A percentile compares a stretch with the other conserved stretches of the same genome.
These are phyloP conservation scores for Lepidochrysops patricia DNA, from an alignment of 2,888 invertebrate genomes.

Conservation along the genomic window DNA sequence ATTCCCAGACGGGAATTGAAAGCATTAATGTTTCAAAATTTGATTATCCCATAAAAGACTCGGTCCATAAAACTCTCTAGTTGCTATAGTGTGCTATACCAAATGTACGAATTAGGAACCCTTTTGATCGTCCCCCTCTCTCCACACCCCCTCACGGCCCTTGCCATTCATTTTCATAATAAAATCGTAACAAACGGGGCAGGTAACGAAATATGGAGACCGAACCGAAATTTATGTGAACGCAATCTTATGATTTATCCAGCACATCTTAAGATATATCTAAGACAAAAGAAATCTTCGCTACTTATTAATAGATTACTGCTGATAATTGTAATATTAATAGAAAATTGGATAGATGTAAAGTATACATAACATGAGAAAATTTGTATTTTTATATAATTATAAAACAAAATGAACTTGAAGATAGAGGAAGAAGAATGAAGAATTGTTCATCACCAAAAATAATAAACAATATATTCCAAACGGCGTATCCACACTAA, in stretches of 20 bases:
- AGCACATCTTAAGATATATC: conserved; percentile 18
- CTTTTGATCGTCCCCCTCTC: conserved; percentile 54
- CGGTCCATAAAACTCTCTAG: conserved; percentile 70
- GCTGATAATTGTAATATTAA: too few species aligned
- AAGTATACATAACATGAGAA: too few species aligned
- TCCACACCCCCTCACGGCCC: conserved; percentile 25
- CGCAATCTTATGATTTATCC: conserved; percentile 59
- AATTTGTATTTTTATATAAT: background rate
- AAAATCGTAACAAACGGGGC: conserved; percentile 72
- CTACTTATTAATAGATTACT: background rate
- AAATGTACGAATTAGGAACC: conserved; percentile 72
- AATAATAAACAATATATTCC: background rate
- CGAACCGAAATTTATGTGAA: conserved; percentile 64
- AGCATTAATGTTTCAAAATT: conserved; percentile 72
- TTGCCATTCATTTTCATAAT: conserved; percentile 75
- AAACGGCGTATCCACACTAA: conserved; percentile 42
- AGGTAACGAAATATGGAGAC: conserved; percentile 73
- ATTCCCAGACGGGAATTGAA: conserved; percentile 57
- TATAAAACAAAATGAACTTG: background rate
- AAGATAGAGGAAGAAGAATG: background rate
- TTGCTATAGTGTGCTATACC: conserved; percentile 61
- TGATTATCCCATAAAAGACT: conserved; percentile 74
- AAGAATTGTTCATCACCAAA: background rate
- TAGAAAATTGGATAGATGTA: too few species aligned
- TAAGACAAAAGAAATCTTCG: conserved; percentile 6